phyloP scores from a whole-genome alignment of 2,888 invertebrate genomes.

The Lochmaea capreae region DNA sequence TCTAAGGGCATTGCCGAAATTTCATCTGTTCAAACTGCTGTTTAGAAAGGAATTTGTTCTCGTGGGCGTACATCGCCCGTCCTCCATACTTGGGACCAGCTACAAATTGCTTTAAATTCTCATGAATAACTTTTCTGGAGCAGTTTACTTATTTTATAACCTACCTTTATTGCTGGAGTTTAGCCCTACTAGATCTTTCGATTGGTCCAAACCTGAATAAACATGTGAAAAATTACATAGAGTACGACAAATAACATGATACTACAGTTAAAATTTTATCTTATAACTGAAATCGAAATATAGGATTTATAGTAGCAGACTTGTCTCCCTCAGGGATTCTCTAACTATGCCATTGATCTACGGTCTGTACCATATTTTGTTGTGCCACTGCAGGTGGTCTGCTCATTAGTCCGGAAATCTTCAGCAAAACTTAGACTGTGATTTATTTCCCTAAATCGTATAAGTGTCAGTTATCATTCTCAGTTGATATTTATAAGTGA shows the following conservation, averaged over 20 bases:
- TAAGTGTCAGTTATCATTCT: conserved; percentile 60
- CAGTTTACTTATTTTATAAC: no score
- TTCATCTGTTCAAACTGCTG: no score
- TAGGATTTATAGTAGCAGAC: background rate
- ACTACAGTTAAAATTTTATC: background rate
- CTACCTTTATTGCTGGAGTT: no score
- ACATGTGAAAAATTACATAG: background rate
- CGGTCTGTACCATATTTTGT: conserved; percentile 24
- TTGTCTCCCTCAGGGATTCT: conserved; percentile 6
- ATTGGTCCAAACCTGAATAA: no score
- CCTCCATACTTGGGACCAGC: no score
- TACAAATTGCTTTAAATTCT: no score
- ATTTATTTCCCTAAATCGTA: conserved; percentile 57
- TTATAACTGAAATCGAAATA: background rate
- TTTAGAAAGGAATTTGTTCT: no score
- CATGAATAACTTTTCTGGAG: no score
- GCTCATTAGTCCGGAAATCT: conserved; percentile 55
- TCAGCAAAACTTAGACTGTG: conserved; percentile 51
- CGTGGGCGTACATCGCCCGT: no score
- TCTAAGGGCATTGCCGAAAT: no score
- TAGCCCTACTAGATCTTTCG: no score
- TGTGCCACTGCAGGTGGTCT: conserved; percentile 49
- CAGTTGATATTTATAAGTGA: conserved; percentile 3
- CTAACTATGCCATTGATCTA: conserved; percentile 14
- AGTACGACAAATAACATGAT: background rate